Base-by-base conservation (phyloP, 2,797 vertebrate species). In the Acanthurus tractus region DNA sequence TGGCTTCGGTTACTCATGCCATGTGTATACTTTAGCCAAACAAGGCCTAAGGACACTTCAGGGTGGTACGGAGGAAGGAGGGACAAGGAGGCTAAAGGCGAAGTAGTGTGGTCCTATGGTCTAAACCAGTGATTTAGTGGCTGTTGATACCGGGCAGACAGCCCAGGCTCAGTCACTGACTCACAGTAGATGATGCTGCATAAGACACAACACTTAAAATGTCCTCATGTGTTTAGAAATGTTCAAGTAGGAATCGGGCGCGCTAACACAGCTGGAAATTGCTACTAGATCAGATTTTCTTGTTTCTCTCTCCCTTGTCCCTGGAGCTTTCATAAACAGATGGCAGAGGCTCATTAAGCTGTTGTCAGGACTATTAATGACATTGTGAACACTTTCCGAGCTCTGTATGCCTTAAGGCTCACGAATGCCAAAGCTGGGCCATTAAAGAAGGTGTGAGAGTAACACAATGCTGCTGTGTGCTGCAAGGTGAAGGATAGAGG, bases 161-260 rank as follows among this genome's bases (percentile, higher is more conserved):
- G 93, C 93, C 94, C 92, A 92, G 92, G 83, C 89, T 79, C 88
- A 84, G 90, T 91, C 92, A 93, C 92, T 94, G 93, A 93, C 93
- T 94, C 94, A 94, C 88, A 76, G 79, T 78, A 78, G 92, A 92
- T 92, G 93, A 92, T 83, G 93, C 92, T 92, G 93, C 88, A 85
- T 92, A 94, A 95, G 94, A 94, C 94, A 93, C 92, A 88, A 84
- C 92, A 94, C 94, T 95, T 94, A 93, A 93, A 95, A 93, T 89
- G 90, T 93, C 93, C 93, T 93, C 84, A 84, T 93, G 89, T 94
- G 93, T 95, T 95, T 93, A 89, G 89, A 94, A 92, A 88, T 86
- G 86, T 89, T 94, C 90, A 94, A 95, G 94, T 95, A 94, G 92
- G 93, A 93, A 94, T 93, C 90, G 81, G 88, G 75, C 81, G 11